Evolutionary conservation across 92 coral and sea anemone species (phyloP).

Genomic region (Nematostella vectensis): DNA sequence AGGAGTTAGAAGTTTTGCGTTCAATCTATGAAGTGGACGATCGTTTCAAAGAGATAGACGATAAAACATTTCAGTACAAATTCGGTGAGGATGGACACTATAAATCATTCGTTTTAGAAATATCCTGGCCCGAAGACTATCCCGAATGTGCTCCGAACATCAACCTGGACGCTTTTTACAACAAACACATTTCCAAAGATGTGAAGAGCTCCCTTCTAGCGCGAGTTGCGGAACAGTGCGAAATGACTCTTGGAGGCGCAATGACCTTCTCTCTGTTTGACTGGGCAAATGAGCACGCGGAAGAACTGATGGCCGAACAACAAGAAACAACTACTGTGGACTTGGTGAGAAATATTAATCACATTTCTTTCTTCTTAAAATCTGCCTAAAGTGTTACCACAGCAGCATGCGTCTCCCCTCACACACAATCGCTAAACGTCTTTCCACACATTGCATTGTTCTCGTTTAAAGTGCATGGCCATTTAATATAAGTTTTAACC

Average conservation of each 20-base stretch:
- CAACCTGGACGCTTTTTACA: slow-evolving; percentile 76
- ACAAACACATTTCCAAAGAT: slow-evolving; percentile 57
- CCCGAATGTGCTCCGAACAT: slow-evolving; percentile 72
- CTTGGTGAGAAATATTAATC: slow-evolving; percentile 1
- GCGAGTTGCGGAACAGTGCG: slow-evolving; percentile 71
- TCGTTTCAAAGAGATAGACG: slow-evolving; percentile 63
- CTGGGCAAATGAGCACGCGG: slow-evolving; percentile 80
- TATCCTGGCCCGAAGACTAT: slow-evolving; percentile 72
- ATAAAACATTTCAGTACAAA: slow-evolving; percentile 81
- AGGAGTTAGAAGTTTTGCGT: slow-evolving; percentile 86
- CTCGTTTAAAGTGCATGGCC: no score
- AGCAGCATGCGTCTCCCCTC: background rate
- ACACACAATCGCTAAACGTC: background rate
- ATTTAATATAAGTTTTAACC: no score
- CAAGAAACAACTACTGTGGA: slow-evolving; percentile 20
- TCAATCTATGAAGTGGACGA: slow-evolving; percentile 93
- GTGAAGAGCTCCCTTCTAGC: slow-evolving; percentile 54
- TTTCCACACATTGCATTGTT: no score
- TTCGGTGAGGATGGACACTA: slow-evolving; percentile 86
- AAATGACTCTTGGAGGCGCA: slow-evolving; percentile 62
- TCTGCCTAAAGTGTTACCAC: background rate
- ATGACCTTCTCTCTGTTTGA: slow-evolving; percentile 84
- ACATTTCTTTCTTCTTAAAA: background rate
- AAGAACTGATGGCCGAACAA: slow-evolving; percentile 73
- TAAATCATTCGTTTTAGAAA: slow-evolving; percentile 77